Evolutionary conservation across 2,113 vertebrate genomes (phyloP).

Genomic region (Anguilla japonica): DNA sequence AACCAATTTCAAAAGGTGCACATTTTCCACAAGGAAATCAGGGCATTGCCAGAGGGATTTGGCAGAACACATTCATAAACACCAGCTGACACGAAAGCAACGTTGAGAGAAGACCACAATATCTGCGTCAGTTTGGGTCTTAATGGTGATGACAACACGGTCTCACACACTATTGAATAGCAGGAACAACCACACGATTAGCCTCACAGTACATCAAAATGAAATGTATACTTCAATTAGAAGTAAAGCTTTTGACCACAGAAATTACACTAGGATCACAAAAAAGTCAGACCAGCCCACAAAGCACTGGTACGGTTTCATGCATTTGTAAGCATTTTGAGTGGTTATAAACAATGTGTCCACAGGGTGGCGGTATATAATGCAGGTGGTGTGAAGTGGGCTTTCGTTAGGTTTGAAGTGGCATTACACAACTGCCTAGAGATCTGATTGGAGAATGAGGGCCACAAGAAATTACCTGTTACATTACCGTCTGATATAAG

Average conservation of each 20-base stretch:
- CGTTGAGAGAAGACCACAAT: background rate
- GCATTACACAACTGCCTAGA: background rate
- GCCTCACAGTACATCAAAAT: background rate
- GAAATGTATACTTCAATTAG: background rate
- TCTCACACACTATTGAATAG: background rate
- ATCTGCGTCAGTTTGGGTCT: background rate
- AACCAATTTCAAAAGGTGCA: background rate
- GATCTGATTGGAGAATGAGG: background rate
- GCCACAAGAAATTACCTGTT: no score
- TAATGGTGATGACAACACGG: background rate
- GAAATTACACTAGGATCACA: background rate
- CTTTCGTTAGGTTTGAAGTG: background rate
- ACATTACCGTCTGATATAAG: no score
- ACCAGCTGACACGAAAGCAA: background rate
- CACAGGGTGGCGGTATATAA: conserved; percentile 40
- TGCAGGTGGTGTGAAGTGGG: background rate
- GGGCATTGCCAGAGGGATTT: background rate
- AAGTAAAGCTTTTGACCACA: background rate
- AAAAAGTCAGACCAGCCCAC: conserved; percentile 30
- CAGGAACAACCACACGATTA: background rate
- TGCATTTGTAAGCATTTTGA: conserved; percentile 45
- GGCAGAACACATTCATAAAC: conserved; percentile 9
- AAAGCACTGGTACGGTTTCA: no score
- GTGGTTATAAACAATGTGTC: conserved; percentile 7
- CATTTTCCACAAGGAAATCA: background rate